phyloP scores from a whole-genome alignment of 2,113 vertebrate genomes.

The Raphicerus campestris region DNA sequence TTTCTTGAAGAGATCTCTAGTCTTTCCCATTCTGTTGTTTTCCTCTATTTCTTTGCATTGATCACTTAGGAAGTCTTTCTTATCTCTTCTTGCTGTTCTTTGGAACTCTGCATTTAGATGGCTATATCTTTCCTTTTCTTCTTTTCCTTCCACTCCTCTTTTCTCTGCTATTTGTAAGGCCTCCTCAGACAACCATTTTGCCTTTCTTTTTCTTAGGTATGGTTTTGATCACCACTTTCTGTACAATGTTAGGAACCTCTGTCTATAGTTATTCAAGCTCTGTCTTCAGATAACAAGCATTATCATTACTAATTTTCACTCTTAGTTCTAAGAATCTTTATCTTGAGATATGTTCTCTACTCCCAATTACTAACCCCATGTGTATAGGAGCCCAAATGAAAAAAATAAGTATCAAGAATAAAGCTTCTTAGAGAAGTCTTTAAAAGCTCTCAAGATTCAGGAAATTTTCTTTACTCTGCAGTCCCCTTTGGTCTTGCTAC shows the following conservation, averaged over 20 bases:
- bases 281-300: not conserved
- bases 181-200: not conserved
- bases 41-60: not conserved
- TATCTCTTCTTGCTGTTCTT: not conserved
- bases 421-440: not conserved
- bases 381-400: not conserved
- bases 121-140: not conserved
- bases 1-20: not conserved
- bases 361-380: not conserved
- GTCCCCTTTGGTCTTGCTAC: not conserved
- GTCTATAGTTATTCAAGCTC: not conserved
- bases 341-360: not conserved
- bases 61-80: not conserved
- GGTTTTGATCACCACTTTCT: not conserved
- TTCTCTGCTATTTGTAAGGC: not conserved
- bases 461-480: not conserved
- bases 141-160: not conserved
- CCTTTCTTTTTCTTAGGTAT: not conserved
- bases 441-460: not conserved
- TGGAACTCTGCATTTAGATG: not conserved
- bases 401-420: not conserved
- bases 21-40: not conserved
- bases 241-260: not conserved
- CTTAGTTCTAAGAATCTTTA: not conserved
- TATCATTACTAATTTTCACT: not conserved